These are phyloP conservation scores for Standfussiana lucernea DNA, from an alignment of 2,888 invertebrate genomes.

Conservation along the genomic window DNA sequence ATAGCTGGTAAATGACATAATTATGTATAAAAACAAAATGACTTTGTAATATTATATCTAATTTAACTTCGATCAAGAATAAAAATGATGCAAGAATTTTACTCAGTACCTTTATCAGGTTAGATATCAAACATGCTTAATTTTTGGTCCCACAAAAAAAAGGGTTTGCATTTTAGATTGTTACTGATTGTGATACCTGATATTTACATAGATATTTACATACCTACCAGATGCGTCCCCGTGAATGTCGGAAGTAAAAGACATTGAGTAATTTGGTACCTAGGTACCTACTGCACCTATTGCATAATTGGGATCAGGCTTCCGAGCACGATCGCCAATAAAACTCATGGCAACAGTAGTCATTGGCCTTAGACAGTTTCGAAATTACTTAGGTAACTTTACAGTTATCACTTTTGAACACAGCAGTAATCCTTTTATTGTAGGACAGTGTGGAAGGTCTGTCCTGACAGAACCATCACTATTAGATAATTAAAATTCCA, in stretches of 20 bases:
- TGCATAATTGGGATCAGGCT: conserved; percentile 16
- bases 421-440: conserved; percentile 23
- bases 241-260: background rate
- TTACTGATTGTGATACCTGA: background rate
- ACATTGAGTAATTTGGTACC: conserved; percentile 1
- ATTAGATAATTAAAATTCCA: conserved; percentile 49
- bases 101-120: background rate
- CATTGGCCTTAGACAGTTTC: conserved; percentile 52
- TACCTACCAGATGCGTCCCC: background rate
- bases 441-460: conserved; percentile 26
- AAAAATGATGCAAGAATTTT: background rate
- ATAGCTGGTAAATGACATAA: background rate
- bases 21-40: background rate
- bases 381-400: conserved; percentile 10
- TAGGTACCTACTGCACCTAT: background rate
- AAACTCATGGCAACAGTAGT: conserved; percentile 52
- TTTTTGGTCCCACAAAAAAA: background rate
- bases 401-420: conserved; percentile 24
- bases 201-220: background rate
- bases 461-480: background rate
- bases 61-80: background rate
- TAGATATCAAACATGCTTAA: background rate
- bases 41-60: too few species aligned
- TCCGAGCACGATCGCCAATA: conserved; percentile 46
- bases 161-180: background rate